Conservation (phyloP, 2,888 invertebrate genomes). For the Cryptocephalus moraei region DNA sequence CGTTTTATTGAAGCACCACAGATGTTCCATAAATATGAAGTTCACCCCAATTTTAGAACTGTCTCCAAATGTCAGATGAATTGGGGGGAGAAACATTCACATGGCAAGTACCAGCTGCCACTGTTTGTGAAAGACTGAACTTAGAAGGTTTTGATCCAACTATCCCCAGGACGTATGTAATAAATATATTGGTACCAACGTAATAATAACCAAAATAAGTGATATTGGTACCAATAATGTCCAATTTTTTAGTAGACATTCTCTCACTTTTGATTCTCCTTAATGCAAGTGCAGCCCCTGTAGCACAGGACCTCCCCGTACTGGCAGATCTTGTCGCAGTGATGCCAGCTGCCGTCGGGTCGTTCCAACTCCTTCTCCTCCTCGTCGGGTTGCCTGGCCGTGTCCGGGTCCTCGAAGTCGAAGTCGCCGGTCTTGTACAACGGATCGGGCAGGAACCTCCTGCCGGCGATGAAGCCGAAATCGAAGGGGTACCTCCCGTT, state of each 20-base stretch:
- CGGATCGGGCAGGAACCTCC: conserved; percentile 18
- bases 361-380: conserved; percentile 9
- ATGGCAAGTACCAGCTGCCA: too few relatives aligned
- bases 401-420: conserved; percentile 12
- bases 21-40: too few relatives aligned
- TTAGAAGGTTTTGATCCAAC: too few relatives aligned
- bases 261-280: conserved; percentile 27
- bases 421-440: conserved; percentile 10
- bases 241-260: not conserved
- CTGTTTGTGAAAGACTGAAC: too few relatives aligned
- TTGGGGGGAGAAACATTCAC: too few relatives aligned
- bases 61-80: too few relatives aligned
- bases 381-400: conserved; percentile 16
- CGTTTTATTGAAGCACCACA: too few relatives aligned
- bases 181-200: too few relatives aligned
- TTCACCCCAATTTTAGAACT: too few relatives aligned
- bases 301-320: conserved; percentile 46
- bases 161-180: too few relatives aligned
- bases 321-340: conserved; percentile 36
- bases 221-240: not conserved
- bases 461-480: conserved; percentile 24
- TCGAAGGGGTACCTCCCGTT: conserved; percentile 22
- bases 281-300: conserved; percentile 57
- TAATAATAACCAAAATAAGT: too few relatives aligned
- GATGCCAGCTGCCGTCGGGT: conserved; percentile 3